These are phyloP conservation scores for Macrostomum lignano DNA, from an alignment of 1,140 invertebrate genomes.

Conservation along the genomic window DNA sequence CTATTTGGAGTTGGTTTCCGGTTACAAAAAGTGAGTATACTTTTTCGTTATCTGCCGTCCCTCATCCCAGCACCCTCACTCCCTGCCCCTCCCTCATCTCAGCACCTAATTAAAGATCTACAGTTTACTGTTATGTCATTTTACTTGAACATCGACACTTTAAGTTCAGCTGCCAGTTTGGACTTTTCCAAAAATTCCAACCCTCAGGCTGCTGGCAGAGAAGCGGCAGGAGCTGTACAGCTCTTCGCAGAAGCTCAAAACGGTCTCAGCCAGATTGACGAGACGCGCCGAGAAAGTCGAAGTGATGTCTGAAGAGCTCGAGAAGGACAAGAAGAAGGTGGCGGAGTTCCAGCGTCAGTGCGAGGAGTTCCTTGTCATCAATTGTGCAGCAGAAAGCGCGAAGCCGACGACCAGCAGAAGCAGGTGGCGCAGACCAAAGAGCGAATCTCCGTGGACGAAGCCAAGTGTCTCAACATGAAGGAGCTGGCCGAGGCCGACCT, in stretches of 20 bases:
- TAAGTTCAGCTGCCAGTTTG: too few relatives aligned
- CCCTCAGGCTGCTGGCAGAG: slow-evolving; percentile 36
- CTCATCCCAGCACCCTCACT: too few relatives aligned
- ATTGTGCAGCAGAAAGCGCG: slow-evolving; percentile 44
- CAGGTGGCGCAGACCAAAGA: slow-evolving; percentile 25
- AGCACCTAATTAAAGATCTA: slow-evolving; percentile 1
- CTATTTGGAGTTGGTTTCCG: slow-evolving; percentile 47
- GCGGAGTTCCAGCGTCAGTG: slow-evolving; percentile 40
- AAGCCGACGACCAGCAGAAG: slow-evolving; percentile 42
- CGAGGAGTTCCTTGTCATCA: slow-evolving; percentile 41
- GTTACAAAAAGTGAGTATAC: slow-evolving; percentile 41
- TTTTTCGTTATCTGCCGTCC: too few relatives aligned
- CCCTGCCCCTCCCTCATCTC: background rate
- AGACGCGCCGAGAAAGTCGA: slow-evolving; percentile 37
- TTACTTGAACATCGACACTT: too few relatives aligned
- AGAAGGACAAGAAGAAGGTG: slow-evolving; percentile 42
- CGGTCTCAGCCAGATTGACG: slow-evolving; percentile 46
- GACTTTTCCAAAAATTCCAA: too few relatives aligned
- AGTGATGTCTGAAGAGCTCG: slow-evolving; percentile 46
- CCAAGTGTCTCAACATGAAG: slow-evolving; percentile 44
- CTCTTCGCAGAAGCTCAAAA: slow-evolving; percentile 40
- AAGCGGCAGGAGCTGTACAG: slow-evolving; percentile 41
- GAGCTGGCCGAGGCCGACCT: slow-evolving; percentile 47
- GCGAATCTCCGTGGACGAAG: slow-evolving; percentile 46
- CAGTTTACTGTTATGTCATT: too few relatives aligned